Evolutionary conservation across 2,888 invertebrate species (phyloP).

Genomic region (Plagodis dolabraria): DNA sequence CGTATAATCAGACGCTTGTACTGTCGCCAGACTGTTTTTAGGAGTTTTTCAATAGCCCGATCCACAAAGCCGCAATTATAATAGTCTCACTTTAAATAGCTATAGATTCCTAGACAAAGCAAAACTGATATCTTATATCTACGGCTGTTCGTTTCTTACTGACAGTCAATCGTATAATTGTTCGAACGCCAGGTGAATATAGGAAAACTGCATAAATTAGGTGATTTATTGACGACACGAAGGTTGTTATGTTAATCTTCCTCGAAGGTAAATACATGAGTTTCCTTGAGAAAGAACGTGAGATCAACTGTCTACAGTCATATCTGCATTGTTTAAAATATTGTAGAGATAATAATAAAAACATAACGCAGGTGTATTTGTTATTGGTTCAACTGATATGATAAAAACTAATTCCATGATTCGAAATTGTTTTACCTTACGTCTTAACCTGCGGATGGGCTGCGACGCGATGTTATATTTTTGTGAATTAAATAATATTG

Average conservation of each 20-base stretch:
- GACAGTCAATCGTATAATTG: conserved; percentile 19
- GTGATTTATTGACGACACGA: conserved; percentile 53
- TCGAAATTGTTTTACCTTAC: too few species aligned
- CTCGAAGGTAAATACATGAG: conserved; percentile 48
- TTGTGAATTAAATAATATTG: too few species aligned
- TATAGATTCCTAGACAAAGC: not conserved
- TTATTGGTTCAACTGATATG: too few species aligned
- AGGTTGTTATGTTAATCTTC: conserved; percentile 61
- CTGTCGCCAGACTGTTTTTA: too few species aligned
- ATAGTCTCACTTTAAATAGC: not conserved
- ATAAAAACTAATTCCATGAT: too few species aligned
- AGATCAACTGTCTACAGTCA: not conserved
- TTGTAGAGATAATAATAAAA: not conserved
- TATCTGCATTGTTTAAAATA: conserved; percentile 9
- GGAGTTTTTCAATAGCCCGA: too few species aligned
- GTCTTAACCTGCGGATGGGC: too few species aligned
- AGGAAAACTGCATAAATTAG: conserved; percentile 55
- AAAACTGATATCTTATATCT: conserved; percentile 9
- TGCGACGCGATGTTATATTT: too few species aligned
- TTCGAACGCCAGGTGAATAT: conserved; percentile 34
- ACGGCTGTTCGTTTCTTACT: conserved; percentile 23
- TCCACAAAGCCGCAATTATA: too few species aligned
- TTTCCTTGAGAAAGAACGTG: conserved; percentile 53
- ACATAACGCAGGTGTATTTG: too few species aligned
- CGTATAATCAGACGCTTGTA: too few species aligned